phyloP scores from a whole-genome alignment of 2,113 vertebrate genomes.

The Sinocyclocheilus anophthalmus region DNA sequence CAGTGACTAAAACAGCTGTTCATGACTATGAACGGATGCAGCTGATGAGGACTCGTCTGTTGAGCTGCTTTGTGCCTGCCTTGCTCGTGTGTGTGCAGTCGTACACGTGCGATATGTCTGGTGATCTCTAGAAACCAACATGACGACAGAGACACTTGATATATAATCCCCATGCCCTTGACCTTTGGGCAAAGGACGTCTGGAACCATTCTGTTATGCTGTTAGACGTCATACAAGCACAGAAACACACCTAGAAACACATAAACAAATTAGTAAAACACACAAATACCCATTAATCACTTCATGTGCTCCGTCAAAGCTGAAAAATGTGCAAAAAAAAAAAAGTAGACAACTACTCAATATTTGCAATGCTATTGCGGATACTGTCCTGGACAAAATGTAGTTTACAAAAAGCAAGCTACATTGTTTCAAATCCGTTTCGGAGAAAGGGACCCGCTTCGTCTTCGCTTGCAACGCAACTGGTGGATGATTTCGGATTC shows the following conservation, averaged over 20 bases:
- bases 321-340: neutral
- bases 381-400: slow-evolving; percentile 24
- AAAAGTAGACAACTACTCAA: neutral
- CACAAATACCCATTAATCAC: neutral
- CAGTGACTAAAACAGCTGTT: slow-evolving; percentile 28
- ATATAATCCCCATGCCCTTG: slow-evolving; percentile 25
- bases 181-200: neutral
- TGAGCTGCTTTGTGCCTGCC: slow-evolving; percentile 1
- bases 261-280: slow-evolving; percentile 9
- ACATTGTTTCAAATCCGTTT: slow-evolving; percentile 5
- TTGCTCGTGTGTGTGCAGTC: neutral
- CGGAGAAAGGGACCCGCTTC: neutral
- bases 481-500: slow-evolving; percentile 5
- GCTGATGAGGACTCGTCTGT: slow-evolving; percentile 1
- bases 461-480: neutral
- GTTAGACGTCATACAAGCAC: neutral
- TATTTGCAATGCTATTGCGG: neutral
- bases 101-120: neutral
- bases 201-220: neutral
- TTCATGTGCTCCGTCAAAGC: neutral
- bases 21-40: slow-evolving; percentile 11
- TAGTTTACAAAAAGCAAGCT: neutral
- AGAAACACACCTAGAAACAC: slow-evolving; percentile 11
- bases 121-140: slow-evolving; percentile 15
- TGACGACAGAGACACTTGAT: slow-evolving; percentile 5